phyloP scores from a whole-genome alignment of 1,140 invertebrate species.

The Drosophila tropicalis region DNA sequence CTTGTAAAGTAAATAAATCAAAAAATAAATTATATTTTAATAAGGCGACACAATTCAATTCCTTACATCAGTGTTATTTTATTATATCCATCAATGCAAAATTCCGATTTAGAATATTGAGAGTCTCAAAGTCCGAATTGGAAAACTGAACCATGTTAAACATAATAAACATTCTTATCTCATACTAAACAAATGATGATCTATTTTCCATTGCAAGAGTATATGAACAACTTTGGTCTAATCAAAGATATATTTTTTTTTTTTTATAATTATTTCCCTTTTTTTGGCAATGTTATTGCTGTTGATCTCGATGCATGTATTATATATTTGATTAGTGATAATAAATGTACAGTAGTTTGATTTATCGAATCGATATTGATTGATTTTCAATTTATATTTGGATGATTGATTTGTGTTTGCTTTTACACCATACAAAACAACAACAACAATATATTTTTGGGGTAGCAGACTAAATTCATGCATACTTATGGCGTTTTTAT shows the following conservation, averaged over 20 bases:
- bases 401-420: conserved; percentile 21
- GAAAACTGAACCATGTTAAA: too few species aligned
- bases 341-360: conserved; percentile 9
- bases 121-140: too few species aligned
- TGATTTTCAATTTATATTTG: conserved; percentile 16
- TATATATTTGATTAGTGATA: background rate
- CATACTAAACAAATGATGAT: too few species aligned
- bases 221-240: background rate
- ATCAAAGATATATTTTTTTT: background rate
- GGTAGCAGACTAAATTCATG: conserved; percentile 82
- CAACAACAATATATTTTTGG: conserved; percentile 49
- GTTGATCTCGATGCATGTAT: background rate
- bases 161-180: too few species aligned
- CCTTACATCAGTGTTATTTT: too few species aligned
- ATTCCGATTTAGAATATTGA: too few species aligned
- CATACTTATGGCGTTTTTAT: conserved; percentile 61
- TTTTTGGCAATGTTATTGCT: background rate
- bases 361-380: conserved; percentile 19
- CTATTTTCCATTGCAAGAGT: background rate
- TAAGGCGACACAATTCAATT: too few species aligned
- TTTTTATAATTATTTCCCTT: background rate
- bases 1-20: background rate
- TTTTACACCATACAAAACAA: conserved; percentile 44
- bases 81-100: too few species aligned
- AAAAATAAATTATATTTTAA: too few species aligned